Percentiles rank a stretch among this genome's conserved stretches.
Evolutionary conservation across 2,888 invertebrate species (phyloP).

Genomic region (Fabriciana adippe): DNA sequence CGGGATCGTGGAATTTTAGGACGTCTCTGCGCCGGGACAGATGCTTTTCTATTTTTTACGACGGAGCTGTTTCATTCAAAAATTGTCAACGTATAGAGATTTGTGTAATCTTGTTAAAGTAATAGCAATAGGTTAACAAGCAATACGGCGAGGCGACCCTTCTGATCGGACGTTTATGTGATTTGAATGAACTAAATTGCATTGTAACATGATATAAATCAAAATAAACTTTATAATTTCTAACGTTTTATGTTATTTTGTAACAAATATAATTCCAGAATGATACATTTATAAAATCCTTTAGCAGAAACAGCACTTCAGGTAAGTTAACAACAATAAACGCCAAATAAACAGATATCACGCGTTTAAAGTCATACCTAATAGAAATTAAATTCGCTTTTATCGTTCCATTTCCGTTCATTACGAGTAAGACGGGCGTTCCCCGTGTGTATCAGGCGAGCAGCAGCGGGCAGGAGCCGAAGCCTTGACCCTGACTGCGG

Average conservation of each 20-base stretch:
- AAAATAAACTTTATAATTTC: neutral
- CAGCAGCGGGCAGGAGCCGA: constrained; percentile 72
- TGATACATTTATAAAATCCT: neutral
- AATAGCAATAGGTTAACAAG: constrained; percentile 62
- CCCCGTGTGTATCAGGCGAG: constrained; percentile 66
- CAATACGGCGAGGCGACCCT: constrained; percentile 60
- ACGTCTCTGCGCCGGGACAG: constrained; percentile 71
- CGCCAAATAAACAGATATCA: constrained; percentile 7
- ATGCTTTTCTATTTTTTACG: constrained; percentile 77
- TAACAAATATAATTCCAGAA: no score
- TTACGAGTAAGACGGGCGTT: constrained; percentile 51
- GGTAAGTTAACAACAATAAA: neutral
- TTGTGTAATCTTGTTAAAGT: constrained; percentile 80
- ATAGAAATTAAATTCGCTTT: constrained; percentile 69
- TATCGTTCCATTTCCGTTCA: constrained; percentile 66
- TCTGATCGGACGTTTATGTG: constrained; percentile 31
- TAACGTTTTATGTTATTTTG: neutral
- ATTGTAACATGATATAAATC: neutral
- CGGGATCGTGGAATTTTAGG: constrained; percentile 77
- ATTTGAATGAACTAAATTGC: constrained; percentile 32
- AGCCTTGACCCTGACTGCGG: constrained; percentile 81
- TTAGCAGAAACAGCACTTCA: neutral
- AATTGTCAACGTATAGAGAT: constrained; percentile 77
- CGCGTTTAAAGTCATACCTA: constrained; percentile 3
- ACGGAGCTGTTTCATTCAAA: constrained; percentile 76